Base-by-base conservation (phyloP, 1,140 invertebrate species). In the Holotrichia oblita region DNA sequence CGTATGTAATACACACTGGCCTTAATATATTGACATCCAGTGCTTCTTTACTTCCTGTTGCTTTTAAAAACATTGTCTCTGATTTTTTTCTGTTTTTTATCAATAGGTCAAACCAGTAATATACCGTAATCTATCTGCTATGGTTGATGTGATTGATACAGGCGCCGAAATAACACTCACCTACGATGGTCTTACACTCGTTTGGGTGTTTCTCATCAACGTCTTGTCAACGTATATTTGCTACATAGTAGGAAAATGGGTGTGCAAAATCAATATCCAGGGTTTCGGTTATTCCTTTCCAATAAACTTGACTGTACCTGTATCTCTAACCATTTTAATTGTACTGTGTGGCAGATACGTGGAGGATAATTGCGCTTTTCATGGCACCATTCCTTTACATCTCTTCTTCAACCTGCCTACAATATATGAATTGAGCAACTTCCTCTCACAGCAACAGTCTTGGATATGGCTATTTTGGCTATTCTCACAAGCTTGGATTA, bases 231-330 rank as follows among this genome's bases (percentile, higher is more conserved):
- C 93, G 17, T 91, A 93, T 79, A 80, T 93, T 10, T 91, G 91
- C 82, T 95, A 95, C 83, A 90, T 92, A 79, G 92, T 93, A 82
- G 92, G 91, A 24, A 95, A 94, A 89, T 95, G 95, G 82, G 91
- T 94, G 9, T 95, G 93, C 85, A 94, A 94, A 89, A 94, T 96
- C 79, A 90, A 94, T 84, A 95, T 96, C 85, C 94, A 96, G 84
- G 90, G 91, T 64, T 93, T 95, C 83, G 93, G 94, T 81, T 96
- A 93, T 83, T 93, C 95, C 0, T 89, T 96, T 77, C 94, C 96
- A 0, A 88, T 96, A 0, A 93, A 88, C 83, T 86, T 97, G 41
- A 89, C 91, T 0, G 90, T 93, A 6, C 94, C 94, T 0, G 89
- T 91, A 0, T 90, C 93, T 0, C 88, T 96, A 20, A 90, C 89